Evolutionary conservation across 2,113 vertebrate species (phyloP).

Genomic region (Bubo bubo): DNA sequence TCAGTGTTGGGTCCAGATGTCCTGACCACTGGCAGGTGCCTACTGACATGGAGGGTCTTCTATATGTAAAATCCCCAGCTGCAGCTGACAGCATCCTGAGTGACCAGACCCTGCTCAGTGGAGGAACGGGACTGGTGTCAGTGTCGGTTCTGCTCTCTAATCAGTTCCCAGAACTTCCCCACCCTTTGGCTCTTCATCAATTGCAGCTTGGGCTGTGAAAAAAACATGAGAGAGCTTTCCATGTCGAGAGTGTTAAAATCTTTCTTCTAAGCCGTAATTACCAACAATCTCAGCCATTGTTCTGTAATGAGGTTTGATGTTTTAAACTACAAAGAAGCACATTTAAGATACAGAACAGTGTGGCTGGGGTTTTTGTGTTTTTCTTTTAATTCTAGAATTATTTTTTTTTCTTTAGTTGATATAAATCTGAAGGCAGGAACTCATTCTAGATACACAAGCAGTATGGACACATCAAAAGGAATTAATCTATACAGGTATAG

Average conservation of each 20-base stretch:
- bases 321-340: constrained; percentile 27
- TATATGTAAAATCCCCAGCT: neutral
- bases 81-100: neutral
- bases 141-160: neutral
- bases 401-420: neutral
- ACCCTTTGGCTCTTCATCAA: neutral
- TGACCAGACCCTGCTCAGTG: neutral
- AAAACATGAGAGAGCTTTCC: neutral
- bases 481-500: constrained; percentile 34
- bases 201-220: neutral
- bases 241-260: neutral
- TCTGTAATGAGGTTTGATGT: constrained; percentile 31
- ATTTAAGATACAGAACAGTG: neutral
- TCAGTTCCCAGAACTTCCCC: neutral
- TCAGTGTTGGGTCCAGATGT: neutral
- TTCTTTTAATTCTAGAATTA: constrained; percentile 8
- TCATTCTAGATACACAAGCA: constrained; percentile 1
- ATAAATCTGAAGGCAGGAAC: constrained; percentile 17
- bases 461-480: constrained; percentile 47
- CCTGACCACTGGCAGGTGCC: neutral
- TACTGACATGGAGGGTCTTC: neutral
- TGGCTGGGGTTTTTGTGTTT: neutral
- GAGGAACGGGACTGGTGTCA: neutral
- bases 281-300: constrained; percentile 1
- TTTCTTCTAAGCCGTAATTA: constrained; percentile 39